Conservation (phyloP, 1,140 invertebrate species). For the Theocolax elegans region DNA sequence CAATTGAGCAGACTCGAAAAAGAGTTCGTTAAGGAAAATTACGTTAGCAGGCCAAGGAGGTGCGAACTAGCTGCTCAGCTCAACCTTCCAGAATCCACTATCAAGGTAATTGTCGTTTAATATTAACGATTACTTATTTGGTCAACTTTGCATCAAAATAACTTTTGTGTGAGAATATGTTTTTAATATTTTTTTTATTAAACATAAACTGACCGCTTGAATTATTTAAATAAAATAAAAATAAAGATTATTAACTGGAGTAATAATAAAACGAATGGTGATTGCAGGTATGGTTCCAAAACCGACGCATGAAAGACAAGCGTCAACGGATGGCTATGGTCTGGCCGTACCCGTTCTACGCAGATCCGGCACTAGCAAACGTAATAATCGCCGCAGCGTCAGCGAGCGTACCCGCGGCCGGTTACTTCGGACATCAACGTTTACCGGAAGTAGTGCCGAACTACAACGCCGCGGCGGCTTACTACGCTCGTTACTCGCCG, state of each 20-base stretch:
- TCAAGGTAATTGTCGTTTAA: slow-evolving; percentile 81
- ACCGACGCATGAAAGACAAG: slow-evolving; percentile 99
- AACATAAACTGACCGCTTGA: no score
- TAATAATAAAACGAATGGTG: no score
- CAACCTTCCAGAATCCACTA: slow-evolving; percentile 95
- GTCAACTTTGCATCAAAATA: no score
- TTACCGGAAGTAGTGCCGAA: slow-evolving; percentile 44
- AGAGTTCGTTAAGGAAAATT: slow-evolving; percentile 97
- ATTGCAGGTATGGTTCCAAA: slow-evolving; percentile 97
- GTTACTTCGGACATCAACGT: slow-evolving; percentile 58
- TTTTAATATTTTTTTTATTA: no score
- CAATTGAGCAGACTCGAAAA: slow-evolving; percentile 95
- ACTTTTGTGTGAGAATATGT: no score
- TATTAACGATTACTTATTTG: no score
- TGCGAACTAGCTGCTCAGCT: slow-evolving; percentile 96
- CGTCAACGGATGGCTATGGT: slow-evolving; percentile 91
- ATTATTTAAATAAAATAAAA: no score
- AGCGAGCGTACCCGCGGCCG: slow-evolving; percentile 66
- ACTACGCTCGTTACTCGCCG: slow-evolving; percentile 56
- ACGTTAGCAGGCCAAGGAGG: slow-evolving; percentile 92
- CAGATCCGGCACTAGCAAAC: slow-evolving; percentile 90
- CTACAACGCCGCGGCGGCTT: slow-evolving; percentile 55
- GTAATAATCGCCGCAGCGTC: slow-evolving; percentile 82
- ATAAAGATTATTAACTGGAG: no score
- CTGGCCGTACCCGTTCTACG: slow-evolving; percentile 95